Conservation (phyloP, 2,888 invertebrate genomes). For the Torymus tubicola region DNA sequence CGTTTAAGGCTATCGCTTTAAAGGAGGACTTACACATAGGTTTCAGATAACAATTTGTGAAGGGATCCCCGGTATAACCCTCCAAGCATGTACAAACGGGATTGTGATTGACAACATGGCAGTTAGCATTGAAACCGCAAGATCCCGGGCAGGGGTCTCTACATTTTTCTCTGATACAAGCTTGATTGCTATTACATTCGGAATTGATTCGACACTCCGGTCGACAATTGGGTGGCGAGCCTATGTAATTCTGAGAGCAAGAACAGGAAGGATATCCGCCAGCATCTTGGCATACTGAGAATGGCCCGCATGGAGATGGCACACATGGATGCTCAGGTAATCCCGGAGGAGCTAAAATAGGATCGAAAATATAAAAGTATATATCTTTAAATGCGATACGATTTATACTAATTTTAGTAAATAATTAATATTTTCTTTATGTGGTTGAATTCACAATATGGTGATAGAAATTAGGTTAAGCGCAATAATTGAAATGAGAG, state of each 20-base stretch:
- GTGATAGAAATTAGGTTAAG: too few relatives aligned
- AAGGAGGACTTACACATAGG: slow-evolving; percentile 45
- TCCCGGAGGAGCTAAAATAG: slow-evolving; percentile 43
- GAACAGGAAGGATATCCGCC: slow-evolving; percentile 86
- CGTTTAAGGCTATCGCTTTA: background rate
- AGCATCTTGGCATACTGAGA: slow-evolving; percentile 84
- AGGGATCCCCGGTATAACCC: slow-evolving; percentile 86
- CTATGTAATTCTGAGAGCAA: slow-evolving; percentile 86
- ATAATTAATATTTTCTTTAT: too few relatives aligned
- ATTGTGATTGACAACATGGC: slow-evolving; percentile 84
- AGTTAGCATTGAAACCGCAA: slow-evolving; percentile 82
- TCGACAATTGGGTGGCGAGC: slow-evolving; percentile 86
- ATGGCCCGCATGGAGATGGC: slow-evolving; percentile 86
- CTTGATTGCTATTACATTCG: slow-evolving; percentile 85
- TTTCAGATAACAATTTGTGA: slow-evolving; percentile 75
- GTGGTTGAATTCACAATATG: too few relatives aligned
- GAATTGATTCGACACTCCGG: slow-evolving; percentile 88
- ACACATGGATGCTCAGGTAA: slow-evolving; percentile 78
- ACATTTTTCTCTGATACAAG: slow-evolving; percentile 88
- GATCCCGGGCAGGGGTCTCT: slow-evolving; percentile 89
- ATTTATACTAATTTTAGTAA: too few relatives aligned
- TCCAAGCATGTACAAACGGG: slow-evolving; percentile 86
- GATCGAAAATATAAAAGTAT: background rate
- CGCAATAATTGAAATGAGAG: too few relatives aligned
- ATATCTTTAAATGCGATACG: too few relatives aligned